phyloP scores from a whole-genome alignment of 1,140 invertebrate genomes.

The Helicoverpa armigera region DNA sequence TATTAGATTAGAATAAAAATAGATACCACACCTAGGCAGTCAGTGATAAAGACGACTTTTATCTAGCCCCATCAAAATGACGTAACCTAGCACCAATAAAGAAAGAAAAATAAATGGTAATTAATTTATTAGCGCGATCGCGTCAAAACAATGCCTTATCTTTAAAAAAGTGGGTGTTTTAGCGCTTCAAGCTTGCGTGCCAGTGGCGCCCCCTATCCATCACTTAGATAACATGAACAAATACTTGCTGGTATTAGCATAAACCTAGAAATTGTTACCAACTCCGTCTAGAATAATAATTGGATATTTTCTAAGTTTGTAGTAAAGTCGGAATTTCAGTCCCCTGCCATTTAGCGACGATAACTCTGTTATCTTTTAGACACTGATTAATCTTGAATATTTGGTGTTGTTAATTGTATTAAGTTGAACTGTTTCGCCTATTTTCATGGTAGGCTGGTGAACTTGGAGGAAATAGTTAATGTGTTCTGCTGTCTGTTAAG shows the following conservation, averaged over 20 bases:
- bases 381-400: slow-evolving; percentile 36
- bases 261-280: slow-evolving; percentile 62
- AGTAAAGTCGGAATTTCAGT: slow-evolving; percentile 8
- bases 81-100: background rate
- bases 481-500: no score
- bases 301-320: slow-evolving; percentile 39
- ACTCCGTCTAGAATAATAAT: slow-evolving; percentile 48
- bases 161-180: slow-evolving; percentile 43
- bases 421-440: slow-evolving; percentile 1
- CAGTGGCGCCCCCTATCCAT: slow-evolving; percentile 60
- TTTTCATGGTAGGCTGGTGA: slow-evolving; percentile 16
- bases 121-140: slow-evolving; percentile 48
- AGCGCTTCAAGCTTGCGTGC: slow-evolving; percentile 57
- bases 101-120: slow-evolving; percentile 45
- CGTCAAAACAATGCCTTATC: slow-evolving; percentile 47
- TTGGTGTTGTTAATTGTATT: slow-evolving; percentile 19
- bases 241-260: slow-evolving; percentile 66
- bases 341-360: slow-evolving; percentile 10
- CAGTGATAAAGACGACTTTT: slow-evolving; percentile 2
- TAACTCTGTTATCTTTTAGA: slow-evolving; percentile 27
- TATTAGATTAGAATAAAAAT: background rate
- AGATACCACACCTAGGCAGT: slow-evolving; percentile 11
- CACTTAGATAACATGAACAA: slow-evolving; percentile 64
- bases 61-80: slow-evolving; percentile 16
- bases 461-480: background rate